A percentile compares a stretch with the other conserved stretches of the same genome.
Evolutionary conservation across 2,797 vertebrate species (phyloP).

Genomic region (Acanthurus lineatus): DNA sequence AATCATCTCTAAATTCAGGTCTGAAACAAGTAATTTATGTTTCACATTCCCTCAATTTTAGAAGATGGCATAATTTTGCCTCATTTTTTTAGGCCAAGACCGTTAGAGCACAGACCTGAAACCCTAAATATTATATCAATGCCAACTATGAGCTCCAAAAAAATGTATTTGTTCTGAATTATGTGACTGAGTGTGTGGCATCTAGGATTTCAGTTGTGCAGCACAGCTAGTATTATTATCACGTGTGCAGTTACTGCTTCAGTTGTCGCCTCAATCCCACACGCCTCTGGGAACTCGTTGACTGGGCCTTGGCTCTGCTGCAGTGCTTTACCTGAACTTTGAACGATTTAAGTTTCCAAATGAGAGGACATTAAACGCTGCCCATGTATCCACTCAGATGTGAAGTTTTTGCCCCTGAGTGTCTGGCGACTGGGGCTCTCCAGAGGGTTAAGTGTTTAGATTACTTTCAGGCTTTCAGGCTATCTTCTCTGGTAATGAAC

Average conservation of each 20-base stretch:
- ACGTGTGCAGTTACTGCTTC: slow-evolving; percentile 35
- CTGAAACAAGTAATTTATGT: slow-evolving; percentile 26
- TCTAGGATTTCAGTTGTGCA: slow-evolving; percentile 20
- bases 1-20: slow-evolving; percentile 47
- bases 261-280: slow-evolving; percentile 35
- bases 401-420: slow-evolving; percentile 55
- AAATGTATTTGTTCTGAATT: slow-evolving; percentile 1
- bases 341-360: slow-evolving; percentile 64
- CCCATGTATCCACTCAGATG: slow-evolving; percentile 64
- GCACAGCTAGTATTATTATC: slow-evolving; percentile 33
- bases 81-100: slow-evolving; percentile 17
- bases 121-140: neutral
- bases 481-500: slow-evolving; percentile 75
- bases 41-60: slow-evolving; percentile 13
- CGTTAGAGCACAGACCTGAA: neutral
- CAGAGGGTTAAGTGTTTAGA: slow-evolving; percentile 68
- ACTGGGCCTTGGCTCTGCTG: slow-evolving; percentile 38
- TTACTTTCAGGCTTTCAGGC: slow-evolving; percentile 48
- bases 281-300: slow-evolving; percentile 54
- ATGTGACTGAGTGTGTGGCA: slow-evolving; percentile 5
- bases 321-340: slow-evolving; percentile 57
- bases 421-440: slow-evolving; percentile 50
- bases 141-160: neutral
- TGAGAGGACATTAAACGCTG: slow-evolving; percentile 55
- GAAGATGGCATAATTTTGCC: neutral